Evolutionary conservation across 1,140 invertebrate genomes (phyloP).

Genomic region (Diorhabda carinulata): DNA sequence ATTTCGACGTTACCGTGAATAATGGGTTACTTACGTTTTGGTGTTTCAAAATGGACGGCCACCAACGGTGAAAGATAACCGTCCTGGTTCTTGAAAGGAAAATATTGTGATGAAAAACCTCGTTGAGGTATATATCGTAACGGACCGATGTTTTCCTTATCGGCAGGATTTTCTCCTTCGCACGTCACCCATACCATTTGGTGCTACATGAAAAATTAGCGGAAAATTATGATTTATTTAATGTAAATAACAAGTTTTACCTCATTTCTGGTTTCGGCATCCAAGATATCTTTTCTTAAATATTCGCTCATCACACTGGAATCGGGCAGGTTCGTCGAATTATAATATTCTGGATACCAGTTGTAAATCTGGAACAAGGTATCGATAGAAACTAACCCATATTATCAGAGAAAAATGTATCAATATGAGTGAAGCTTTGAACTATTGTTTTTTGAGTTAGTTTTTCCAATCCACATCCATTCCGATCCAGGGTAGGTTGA

Average conservation of each 20-base stretch:
- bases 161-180: slow-evolving; percentile 85
- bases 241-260: slow-evolving; percentile 20
- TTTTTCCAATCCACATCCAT: too few species aligned
- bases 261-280: slow-evolving; percentile 43
- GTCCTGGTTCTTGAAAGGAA: slow-evolving; percentile 74
- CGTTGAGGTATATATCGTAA: slow-evolving; percentile 75
- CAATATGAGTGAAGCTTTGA: background rate
- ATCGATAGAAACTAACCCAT: slow-evolving; percentile 15
- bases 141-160: slow-evolving; percentile 83
- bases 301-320: slow-evolving; percentile 68
- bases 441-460: too few species aligned
- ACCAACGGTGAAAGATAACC: slow-evolving; percentile 86
- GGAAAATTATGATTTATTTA: background rate
- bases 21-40: slow-evolving; percentile 63
- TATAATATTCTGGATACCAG: slow-evolving; percentile 73
- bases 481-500: too few species aligned
- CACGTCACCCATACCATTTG: slow-evolving; percentile 83
- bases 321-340: slow-evolving; percentile 64
- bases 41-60: slow-evolving; percentile 79
- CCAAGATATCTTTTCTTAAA: slow-evolving; percentile 66
- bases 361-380: slow-evolving; percentile 65
- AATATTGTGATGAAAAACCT: slow-evolving; percentile 74
- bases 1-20: too few species aligned
- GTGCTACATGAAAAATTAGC: slow-evolving; percentile 47
- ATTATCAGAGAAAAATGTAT: background rate